Percentiles rank a stretch among this genome's conserved stretches.
Conservation (phyloP, 1,140 invertebrate species). For the Tetramorium parvispinum region DNA sequence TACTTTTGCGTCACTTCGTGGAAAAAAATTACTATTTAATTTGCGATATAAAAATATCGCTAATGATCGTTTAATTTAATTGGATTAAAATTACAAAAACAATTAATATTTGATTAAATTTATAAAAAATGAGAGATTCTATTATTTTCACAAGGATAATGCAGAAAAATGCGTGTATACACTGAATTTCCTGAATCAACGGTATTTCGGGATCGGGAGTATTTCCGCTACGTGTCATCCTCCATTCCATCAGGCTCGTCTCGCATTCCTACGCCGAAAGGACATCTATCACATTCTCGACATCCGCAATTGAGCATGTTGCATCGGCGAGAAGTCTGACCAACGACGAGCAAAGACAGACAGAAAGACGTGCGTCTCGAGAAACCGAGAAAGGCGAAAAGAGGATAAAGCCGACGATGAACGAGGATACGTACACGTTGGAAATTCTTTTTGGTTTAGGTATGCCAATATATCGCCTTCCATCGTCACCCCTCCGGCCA, state of each 20-base stretch:
- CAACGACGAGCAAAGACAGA: conserved; percentile 73
- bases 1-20: neutral
- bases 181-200: conserved; percentile 49
- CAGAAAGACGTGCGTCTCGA: conserved; percentile 66
- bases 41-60: neutral
- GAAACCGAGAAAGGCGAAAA: conserved; percentile 61
- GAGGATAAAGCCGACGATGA: conserved; percentile 50
- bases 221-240: conserved; percentile 54
- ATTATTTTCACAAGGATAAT: neutral
- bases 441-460: conserved; percentile 85
- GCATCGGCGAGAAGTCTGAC: conserved; percentile 73
- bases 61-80: neutral
- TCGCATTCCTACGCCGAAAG: conserved; percentile 80
- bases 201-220: neutral
- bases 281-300: conserved; percentile 83
- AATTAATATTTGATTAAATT: neutral
- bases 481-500: conserved; percentile 75
- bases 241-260: conserved; percentile 71
- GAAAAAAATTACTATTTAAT: neutral
- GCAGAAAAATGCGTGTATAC: conserved; percentile 19
- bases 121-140: neutral
- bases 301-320: conserved; percentile 82
- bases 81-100: neutral
- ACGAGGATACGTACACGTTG: conserved; percentile 60
- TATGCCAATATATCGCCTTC: conserved; percentile 85